These are phyloP conservation scores for Sturmia bella DNA, from an alignment of 2,888 invertebrate species.

Conservation along the genomic window DNA sequence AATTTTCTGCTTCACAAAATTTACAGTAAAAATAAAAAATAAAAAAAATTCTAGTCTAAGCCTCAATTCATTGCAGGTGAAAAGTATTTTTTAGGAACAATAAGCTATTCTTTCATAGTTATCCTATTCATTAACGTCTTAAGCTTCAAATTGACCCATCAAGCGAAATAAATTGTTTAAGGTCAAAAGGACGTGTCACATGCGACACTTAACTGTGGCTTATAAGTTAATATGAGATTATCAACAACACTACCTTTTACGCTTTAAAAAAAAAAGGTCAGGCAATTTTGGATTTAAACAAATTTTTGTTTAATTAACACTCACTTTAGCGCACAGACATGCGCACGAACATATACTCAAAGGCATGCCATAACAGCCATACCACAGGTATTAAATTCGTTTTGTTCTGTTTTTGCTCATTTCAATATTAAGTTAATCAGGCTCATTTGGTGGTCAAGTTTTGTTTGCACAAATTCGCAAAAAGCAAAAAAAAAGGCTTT, in stretches of 20 bases:
- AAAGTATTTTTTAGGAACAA: neutral
- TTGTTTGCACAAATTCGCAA: constrained; percentile 34
- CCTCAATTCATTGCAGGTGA: neutral
- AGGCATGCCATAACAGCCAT: neutral
- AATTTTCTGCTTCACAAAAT: no score
- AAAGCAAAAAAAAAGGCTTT: constrained; percentile 12
- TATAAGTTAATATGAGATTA: constrained; percentile 74
- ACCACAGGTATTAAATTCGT: constrained; percentile 48
- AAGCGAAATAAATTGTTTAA: constrained; percentile 67
- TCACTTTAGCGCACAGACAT: neutral
- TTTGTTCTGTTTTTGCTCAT: constrained; percentile 11
- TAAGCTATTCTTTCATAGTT: neutral
- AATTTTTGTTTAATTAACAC: constrained; percentile 53
- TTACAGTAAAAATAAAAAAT: no score
- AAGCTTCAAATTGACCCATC: neutral
- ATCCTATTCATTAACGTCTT: neutral
- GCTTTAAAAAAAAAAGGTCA: constrained; percentile 1
- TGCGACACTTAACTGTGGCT: constrained; percentile 78
- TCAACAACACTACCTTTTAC: constrained; percentile 74
- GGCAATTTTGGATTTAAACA: constrained; percentile 31
- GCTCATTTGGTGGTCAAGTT: constrained; percentile 80
- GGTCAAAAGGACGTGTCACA: constrained; percentile 80
- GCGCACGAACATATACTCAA: neutral
- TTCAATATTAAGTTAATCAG: constrained; percentile 75
- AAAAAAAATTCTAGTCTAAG: no score